Conservation (phyloP, 30 jellyfish, hydroid and myxozoan genomes). For the Calvadosia cruxmelitensis region DNA sequence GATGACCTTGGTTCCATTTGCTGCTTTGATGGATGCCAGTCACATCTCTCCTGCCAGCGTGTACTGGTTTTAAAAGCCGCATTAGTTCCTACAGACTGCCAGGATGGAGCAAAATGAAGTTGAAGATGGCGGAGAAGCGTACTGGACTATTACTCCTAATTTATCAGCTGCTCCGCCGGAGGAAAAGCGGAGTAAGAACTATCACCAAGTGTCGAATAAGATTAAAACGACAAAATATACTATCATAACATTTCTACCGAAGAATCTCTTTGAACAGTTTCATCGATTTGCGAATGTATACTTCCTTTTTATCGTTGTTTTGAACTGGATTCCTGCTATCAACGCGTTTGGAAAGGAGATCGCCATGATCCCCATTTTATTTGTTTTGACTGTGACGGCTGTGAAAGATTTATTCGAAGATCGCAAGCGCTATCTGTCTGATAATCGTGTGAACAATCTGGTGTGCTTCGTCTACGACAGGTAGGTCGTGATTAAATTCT, state of each 20-base stretch:
- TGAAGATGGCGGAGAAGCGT: no score
- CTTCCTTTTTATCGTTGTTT: constrained; percentile 49
- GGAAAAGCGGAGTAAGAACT: neutral
- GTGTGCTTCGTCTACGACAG: constrained; percentile 54
- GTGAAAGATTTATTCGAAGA: constrained; percentile 84
- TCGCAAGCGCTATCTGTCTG: constrained; percentile 74
- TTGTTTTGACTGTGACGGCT: constrained; percentile 93
- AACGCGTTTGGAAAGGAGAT: constrained; percentile 97
- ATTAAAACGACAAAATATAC: constrained; percentile 84
- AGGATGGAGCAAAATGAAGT: no score
- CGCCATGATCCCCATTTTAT: constrained; percentile 90
- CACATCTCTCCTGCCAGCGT: no score
- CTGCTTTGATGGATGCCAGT: no score
- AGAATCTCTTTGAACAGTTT: constrained; percentile 86
- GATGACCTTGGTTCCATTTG: no score
- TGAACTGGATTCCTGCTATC: constrained; percentile 89
- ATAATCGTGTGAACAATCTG: constrained; percentile 45
- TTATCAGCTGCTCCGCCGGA: neutral
- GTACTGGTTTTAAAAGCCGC: no score
- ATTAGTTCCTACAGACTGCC: no score
- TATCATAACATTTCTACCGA: constrained; percentile 70
- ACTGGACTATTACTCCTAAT: neutral
- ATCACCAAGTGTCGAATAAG: constrained; percentile 23
- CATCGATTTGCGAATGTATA: constrained; percentile 88
- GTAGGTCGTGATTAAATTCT: constrained; percentile 10